Evolutionary conservation across 1,140 invertebrate species (phyloP).

Genomic region (Gerris buenoi): DNA sequence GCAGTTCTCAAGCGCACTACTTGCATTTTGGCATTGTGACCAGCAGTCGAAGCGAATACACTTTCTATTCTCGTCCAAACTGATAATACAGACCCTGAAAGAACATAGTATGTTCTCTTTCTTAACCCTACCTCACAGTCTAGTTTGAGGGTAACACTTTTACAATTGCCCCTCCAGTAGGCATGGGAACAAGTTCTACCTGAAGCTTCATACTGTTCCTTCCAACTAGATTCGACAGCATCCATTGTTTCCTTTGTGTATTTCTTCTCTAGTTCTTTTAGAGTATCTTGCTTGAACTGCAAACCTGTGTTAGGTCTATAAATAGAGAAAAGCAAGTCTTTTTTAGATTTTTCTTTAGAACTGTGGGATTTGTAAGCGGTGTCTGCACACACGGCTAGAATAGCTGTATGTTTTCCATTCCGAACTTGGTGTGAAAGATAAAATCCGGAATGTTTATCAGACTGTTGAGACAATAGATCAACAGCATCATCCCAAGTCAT

Average conservation of each 20-base stretch:
- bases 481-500: conserved; percentile 81
- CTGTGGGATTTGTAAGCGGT: conserved; percentile 24
- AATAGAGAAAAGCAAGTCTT: conserved; percentile 59
- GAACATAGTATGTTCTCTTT: conserved; percentile 74
- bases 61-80: conserved; percentile 86
- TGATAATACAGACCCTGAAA: conserved; percentile 81
- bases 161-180: conserved; percentile 59
- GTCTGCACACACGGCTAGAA: conserved; percentile 58
- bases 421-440: conserved; percentile 61
- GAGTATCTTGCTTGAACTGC: conserved; percentile 62
- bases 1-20: conserved; percentile 77
- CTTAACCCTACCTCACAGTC: conserved; percentile 85
- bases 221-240: conserved; percentile 76
- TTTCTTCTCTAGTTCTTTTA: conserved; percentile 80
- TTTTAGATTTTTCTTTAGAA: conserved; percentile 42
- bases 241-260: conserved; percentile 63
- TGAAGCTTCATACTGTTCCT: conserved; percentile 70
- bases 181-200: conserved; percentile 74
- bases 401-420: conserved; percentile 69
- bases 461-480: conserved; percentile 50
- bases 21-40: conserved; percentile 71
- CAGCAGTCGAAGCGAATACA: conserved; percentile 43
- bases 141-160: conserved; percentile 51
- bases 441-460: conserved; percentile 80
- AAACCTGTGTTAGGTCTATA: conserved; percentile 60